These are phyloP conservation scores for Quadroppia sp. DNA, from an alignment of 2,888 invertebrate species.

Conservation along the genomic window DNA sequence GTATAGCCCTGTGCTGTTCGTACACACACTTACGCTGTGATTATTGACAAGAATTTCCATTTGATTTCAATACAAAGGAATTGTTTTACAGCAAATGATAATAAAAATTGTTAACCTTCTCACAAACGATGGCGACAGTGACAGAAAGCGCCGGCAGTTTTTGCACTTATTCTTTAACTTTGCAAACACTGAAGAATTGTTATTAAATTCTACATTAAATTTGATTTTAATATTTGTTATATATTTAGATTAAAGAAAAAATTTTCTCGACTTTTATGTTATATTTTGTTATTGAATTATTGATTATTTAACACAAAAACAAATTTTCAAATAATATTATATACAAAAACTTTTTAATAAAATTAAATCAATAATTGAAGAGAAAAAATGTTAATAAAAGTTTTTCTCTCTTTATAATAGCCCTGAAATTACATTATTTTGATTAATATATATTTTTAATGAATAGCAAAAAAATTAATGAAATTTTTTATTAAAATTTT, in stretches of 20 bases:
- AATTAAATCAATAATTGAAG: not conserved
- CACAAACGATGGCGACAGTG: slow-evolving; percentile 26
- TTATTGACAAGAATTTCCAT: slow-evolving; percentile 22
- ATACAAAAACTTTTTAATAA: not conserved
- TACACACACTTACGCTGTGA: not conserved
- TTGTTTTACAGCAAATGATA: not conserved
- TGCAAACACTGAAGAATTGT: not conserved
- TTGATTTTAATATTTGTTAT: not conserved
- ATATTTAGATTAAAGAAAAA: not conserved
- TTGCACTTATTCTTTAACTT: not conserved
- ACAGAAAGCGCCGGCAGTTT: not conserved
- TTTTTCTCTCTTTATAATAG: not conserved
- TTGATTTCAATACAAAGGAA: not conserved
- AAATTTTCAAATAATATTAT: not conserved
- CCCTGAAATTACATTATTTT: not conserved
- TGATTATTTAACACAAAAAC: not conserved
- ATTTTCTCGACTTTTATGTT: not conserved
- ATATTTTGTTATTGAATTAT: not conserved
- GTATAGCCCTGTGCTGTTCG: not conserved
- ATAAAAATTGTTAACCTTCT: not conserved
- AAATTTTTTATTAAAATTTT: not conserved
- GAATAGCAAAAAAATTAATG: not conserved
- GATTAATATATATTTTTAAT: slow-evolving; percentile 9
- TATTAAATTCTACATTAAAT: too few species aligned
- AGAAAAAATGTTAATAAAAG: not conserved